phyloP scores from a whole-genome alignment of 2,888 invertebrate genomes.

The Cynaeus angustus region DNA sequence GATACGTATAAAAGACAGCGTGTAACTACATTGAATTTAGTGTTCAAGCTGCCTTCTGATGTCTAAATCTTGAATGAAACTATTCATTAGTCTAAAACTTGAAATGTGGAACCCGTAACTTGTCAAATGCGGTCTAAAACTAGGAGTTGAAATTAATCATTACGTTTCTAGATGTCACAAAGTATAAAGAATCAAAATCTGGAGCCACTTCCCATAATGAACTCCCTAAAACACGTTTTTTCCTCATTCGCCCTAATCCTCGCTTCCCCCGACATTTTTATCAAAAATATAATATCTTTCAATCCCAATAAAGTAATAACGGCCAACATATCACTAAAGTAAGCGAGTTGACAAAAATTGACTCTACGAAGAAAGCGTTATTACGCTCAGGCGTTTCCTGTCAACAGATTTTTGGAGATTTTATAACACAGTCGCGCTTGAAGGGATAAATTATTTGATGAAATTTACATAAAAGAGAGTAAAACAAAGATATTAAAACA shows the following conservation, averaged over 20 bases:
- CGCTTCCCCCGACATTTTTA: constrained; percentile 35
- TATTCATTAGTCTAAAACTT: too few species aligned
- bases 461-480: background rate
- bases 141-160: too few species aligned
- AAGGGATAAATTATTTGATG: constrained; percentile 4
- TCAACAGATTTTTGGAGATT: constrained; percentile 29
- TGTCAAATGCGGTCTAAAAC: too few species aligned
- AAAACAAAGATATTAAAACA: background rate
- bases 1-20: too few species aligned
- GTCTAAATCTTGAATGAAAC: too few species aligned
- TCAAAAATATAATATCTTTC: constrained; percentile 21
- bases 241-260: constrained; percentile 9
- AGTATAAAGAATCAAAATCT: too few species aligned
- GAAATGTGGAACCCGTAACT: too few species aligned
- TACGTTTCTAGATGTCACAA: too few species aligned
- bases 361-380: constrained; percentile 25
- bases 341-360: constrained; percentile 45
- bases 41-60: too few species aligned
- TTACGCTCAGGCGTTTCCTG: constrained; percentile 23
- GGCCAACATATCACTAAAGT: constrained; percentile 35
- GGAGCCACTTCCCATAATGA: too few species aligned
- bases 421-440: constrained; percentile 1
- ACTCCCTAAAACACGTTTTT: too few species aligned
- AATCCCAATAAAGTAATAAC: constrained; percentile 46
- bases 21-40: too few species aligned